A percentile compares a stretch with the other conserved stretches of the same genome.
Conservation (phyloP, 1,140 invertebrate genomes). For the Platyscapa corneri region DNA sequence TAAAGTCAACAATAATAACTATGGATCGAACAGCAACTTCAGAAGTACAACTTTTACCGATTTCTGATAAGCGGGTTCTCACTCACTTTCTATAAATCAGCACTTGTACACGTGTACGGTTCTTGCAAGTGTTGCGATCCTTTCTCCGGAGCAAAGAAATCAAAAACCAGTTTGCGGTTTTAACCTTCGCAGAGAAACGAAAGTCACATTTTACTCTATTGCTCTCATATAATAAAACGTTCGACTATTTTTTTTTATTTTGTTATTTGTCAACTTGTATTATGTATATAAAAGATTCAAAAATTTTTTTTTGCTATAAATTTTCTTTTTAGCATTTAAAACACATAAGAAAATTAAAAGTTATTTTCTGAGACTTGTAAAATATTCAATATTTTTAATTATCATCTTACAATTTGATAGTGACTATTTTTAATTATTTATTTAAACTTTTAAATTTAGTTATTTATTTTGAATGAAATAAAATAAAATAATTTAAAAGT, state of each 20-base stretch:
- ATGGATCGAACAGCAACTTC: not conserved
- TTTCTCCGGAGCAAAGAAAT: conserved; percentile 38
- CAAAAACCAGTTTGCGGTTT: conserved; percentile 47
- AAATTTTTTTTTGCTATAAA: not conserved
- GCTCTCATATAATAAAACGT: not conserved
- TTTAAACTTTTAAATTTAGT: too few relatives aligned
- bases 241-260: not conserved
- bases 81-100: conserved; percentile 20
- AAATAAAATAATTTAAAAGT: not conserved
- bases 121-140: conserved; percentile 14
- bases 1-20: not conserved
- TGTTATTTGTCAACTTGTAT: not conserved
- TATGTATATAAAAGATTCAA: not conserved
- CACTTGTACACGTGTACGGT: not conserved
- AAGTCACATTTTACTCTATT: conserved; percentile 37
- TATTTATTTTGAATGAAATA: not conserved
- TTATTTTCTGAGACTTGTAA: not conserved
- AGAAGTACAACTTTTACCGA: conserved; percentile 26
- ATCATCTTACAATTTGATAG: too few relatives aligned
- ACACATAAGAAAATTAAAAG: not conserved
- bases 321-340: not conserved
- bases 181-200: conserved; percentile 35
- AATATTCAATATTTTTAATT: not conserved
- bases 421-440: too few relatives aligned
- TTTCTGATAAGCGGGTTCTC: not conserved